phyloP scores from a whole-genome alignment of 2,888 invertebrate genomes.

The Cactoblastis cactorum region DNA sequence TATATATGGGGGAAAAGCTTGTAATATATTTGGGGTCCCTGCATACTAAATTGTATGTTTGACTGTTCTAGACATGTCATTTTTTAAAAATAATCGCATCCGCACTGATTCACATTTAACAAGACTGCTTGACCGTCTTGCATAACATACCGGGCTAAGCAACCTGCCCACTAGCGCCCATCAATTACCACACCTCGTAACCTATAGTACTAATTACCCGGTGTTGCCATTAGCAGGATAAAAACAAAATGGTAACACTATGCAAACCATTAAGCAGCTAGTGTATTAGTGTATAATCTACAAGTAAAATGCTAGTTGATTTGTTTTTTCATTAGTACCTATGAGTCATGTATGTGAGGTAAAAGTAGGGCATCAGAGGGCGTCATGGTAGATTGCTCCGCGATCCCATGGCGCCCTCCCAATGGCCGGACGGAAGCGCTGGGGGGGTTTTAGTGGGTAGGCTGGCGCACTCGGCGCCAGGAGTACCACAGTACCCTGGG shows the following conservation, averaged over 20 bases:
- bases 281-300: background rate
- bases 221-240: slow-evolving; percentile 11
- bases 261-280: background rate
- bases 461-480: too few species aligned
- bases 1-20: too few species aligned
- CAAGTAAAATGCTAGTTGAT: slow-evolving; percentile 9
- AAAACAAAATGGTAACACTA: slow-evolving; percentile 10
- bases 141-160: background rate
- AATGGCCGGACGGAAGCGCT: too few species aligned
- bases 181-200: slow-evolving; percentile 7
- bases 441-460: too few species aligned
- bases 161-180: background rate
- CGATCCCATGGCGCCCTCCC: too few species aligned
- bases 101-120: background rate
- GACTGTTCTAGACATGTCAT: too few species aligned
- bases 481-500: too few species aligned
- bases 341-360: background rate
- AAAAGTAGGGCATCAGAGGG: background rate
- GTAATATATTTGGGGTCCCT: too few species aligned
- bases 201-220: slow-evolving; percentile 17
- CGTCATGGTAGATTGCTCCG: background rate
- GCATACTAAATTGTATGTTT: too few species aligned
- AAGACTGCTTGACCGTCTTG: background rate
- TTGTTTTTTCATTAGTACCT: background rate
- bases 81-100: background rate